Evolutionary conservation across 1,140 invertebrate species (phyloP).

Genomic region (Xylocopa sonorina): DNA sequence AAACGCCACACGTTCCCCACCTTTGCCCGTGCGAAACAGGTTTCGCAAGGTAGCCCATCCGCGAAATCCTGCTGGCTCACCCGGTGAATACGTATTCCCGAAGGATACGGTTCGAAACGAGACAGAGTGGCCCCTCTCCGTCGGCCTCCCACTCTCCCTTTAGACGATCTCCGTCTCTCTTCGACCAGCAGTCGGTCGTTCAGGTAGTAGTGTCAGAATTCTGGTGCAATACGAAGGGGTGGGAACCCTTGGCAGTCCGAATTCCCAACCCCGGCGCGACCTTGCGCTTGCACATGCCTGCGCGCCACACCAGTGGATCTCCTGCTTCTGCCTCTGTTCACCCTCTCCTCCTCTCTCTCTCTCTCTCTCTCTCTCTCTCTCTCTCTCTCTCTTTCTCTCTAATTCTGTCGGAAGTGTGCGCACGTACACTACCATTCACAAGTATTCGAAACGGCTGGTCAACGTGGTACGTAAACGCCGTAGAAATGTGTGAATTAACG

Average conservation of each 20-base stretch:
- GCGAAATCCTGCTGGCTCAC: conserved; percentile 24
- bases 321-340: not conserved
- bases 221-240: conserved; percentile 67
- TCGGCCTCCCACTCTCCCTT: conserved; percentile 19
- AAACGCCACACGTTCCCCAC: not conserved
- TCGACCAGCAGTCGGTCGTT: conserved; percentile 12
- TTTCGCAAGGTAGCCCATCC: not conserved
- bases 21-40: not conserved
- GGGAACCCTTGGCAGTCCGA: conserved; percentile 71
- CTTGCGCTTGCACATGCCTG: conserved; percentile 63
- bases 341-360: not conserved
- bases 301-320: conserved; percentile 36
- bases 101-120: conserved; percentile 59
- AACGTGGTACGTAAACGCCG: too few species aligned
- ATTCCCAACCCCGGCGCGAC: conserved; percentile 73
- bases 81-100: conserved; percentile 63
- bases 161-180: not conserved
- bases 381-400: not conserved
- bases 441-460: not conserved
- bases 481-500: too few species aligned
- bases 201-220: conserved; percentile 66
- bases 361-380: not conserved
- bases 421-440: not conserved
- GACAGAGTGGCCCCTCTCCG: conserved; percentile 24
- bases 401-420: not conserved